Percentiles rank a stretch among this genome's conserved stretches.
phyloP scores from a whole-genome alignment of 2,888 invertebrate species.

The Caenorhabditis japonica region DNA sequence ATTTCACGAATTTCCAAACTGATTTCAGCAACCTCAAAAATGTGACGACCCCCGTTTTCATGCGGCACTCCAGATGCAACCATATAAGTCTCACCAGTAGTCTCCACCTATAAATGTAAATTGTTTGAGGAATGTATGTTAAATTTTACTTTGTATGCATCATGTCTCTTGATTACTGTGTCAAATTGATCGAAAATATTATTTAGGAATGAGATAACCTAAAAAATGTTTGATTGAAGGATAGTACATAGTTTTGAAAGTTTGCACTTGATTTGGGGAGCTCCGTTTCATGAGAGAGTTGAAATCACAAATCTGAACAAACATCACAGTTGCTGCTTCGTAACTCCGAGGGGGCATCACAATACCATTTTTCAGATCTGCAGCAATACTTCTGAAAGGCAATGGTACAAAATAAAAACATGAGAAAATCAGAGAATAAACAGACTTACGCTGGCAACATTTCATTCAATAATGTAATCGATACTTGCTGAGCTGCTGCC shows the following conservation, averaged over 20 bases:
- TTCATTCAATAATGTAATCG: constrained; percentile 69
- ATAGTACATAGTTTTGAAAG: no score
- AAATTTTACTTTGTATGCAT: constrained; percentile 75
- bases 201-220: constrained; percentile 74
- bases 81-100: constrained; percentile 75
- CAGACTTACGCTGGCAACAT: constrained; percentile 72
- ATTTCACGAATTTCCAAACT: constrained; percentile 73
- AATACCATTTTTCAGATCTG: constrained; percentile 65
- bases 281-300: constrained; percentile 60
- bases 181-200: constrained; percentile 74
- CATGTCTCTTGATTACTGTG: constrained; percentile 69
- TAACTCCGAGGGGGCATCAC: constrained; percentile 65
- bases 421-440: no score
- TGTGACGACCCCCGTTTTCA: constrained; percentile 73
- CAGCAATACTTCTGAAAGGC: constrained; percentile 60
- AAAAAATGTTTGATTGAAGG: no score
- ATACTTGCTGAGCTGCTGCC: constrained; percentile 64
- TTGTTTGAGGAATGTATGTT: not conserved
- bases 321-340: constrained; percentile 74
- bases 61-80: constrained; percentile 75
- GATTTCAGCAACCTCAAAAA: constrained; percentile 75
- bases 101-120: constrained; percentile 56
- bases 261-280: constrained; percentile 65
- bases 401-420: no score
- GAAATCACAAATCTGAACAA: constrained; percentile 75